Evolutionary conservation across 2,113 vertebrate genomes (phyloP).

Genomic region (Laticauda laticaudata): DNA sequence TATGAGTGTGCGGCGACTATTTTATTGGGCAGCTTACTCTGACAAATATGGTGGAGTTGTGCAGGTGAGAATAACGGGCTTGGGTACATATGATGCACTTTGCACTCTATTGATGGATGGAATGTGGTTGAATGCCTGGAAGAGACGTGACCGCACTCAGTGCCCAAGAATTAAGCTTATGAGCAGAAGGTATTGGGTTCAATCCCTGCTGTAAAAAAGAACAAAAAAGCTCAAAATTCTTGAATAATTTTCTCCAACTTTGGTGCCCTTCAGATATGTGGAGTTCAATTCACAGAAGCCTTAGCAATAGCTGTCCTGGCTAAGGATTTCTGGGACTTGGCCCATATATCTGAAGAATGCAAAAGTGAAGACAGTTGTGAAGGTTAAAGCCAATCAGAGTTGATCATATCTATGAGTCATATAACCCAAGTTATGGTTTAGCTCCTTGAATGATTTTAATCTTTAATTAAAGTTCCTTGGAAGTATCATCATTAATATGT

Average conservation of each 20-base stretch:
- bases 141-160: background rate
- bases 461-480: background rate
- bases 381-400: background rate
- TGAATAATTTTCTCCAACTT: background rate
- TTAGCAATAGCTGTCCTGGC: background rate
- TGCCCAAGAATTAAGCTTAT: background rate
- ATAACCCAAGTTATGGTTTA: no score
- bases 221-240: background rate
- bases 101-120: background rate
- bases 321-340: background rate
- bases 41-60: conserved; percentile 73
- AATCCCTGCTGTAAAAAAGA: background rate
- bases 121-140: background rate
- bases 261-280: background rate
- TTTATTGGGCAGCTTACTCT: conserved; percentile 75
- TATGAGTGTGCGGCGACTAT: conserved; percentile 74
- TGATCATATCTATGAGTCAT: background rate
- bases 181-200: background rate
- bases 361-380: background rate
- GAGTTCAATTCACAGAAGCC: background rate
- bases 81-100: no score
- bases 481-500: background rate
- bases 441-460: background rate
- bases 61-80: conserved; percentile 65
- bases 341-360: background rate